Base-by-base conservation (phyloP, 2,797 vertebrate genomes). In the Microctenopoma steveboyesi region DNA sequence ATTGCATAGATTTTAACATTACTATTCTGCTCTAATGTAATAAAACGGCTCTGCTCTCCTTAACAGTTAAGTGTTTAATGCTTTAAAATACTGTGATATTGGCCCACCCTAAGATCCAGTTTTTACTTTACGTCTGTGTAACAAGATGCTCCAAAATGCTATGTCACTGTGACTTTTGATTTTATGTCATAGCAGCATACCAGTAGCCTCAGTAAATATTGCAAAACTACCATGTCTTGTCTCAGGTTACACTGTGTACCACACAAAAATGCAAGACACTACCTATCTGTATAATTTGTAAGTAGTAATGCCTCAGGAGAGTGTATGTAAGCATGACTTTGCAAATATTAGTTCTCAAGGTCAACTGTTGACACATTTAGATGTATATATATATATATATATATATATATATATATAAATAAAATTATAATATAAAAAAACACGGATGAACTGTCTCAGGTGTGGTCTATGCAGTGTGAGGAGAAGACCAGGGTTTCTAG, bases 151-250 rank as follows among this genome's bases (percentile, higher is more conserved):
- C 4, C 9, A 16, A 64, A 60, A 33, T 4, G 58, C 58, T 53
- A 18, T 54, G 49, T 61, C 64, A 74, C 1, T 13, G 57, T 78
- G 72, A 71, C 67, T 67, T 25, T 2, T 14, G 4, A 4, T 7
- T 22, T 52, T 16, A 18, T 52, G 12, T 62, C 18, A 60, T 16
- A 4, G 55, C 8, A 18, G 22, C 22, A 6, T 12, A n/a, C 28
- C 59, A 39, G 39, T 13, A 1, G 0, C 18, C 33, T 18, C 10
- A 37, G 18, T 28, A 7, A 54, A 45, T 15, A 42, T 50, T 37
- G 1, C 5, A 9, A 43, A 67, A 45, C 10, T 43, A 10, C 6
- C 3, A 6, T 6, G n/a, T 39, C 22, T 2, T 15, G 12, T 14
- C 40, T 69, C 43, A 27, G 16, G 42, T 73, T 28, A 51, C 50